phyloP scores from a whole-genome alignment of 2,888 invertebrate species.

The Microplitis deprimator region DNA sequence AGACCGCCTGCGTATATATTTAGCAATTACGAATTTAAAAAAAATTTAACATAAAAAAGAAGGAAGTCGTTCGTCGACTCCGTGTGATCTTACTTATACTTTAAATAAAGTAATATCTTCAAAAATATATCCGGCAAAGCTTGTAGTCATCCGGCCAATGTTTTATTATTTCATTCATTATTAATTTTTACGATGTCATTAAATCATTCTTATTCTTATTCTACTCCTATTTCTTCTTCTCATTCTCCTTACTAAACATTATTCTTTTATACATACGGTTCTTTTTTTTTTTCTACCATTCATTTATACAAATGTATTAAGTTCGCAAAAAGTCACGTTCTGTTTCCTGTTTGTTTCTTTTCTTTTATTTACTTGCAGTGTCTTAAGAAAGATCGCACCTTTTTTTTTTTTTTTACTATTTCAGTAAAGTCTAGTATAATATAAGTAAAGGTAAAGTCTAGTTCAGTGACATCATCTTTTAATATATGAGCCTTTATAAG shows the following conservation, averaged over 20 bases:
- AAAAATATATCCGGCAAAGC: conserved; percentile 16
- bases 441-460: not conserved
- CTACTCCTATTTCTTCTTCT: not conserved
- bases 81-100: conserved; percentile 15
- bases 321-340: conserved; percentile 33
- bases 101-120: conserved; percentile 20
- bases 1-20: conserved; percentile 30
- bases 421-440: not conserved
- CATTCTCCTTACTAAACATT: not conserved
- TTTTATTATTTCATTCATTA: conserved; percentile 10
- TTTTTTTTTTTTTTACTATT: not conserved
- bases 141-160: not conserved
- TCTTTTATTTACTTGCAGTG: not conserved
- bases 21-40: conserved; percentile 15
- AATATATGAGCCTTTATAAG: not conserved
- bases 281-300: not conserved
- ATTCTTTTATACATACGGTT: not conserved
- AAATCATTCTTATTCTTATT: conserved; percentile 12
- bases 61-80: conserved; percentile 10
- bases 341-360: conserved; percentile 23
- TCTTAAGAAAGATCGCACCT: conserved; percentile 30
- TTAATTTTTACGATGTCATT: conserved; percentile 25
- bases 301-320: conserved; percentile 6
- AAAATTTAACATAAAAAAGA: not conserved
- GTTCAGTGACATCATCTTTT: conserved; percentile 4